Evolutionary conservation across 2,888 invertebrate genomes (phyloP).

Genomic region (Anticlea derivata): DNA sequence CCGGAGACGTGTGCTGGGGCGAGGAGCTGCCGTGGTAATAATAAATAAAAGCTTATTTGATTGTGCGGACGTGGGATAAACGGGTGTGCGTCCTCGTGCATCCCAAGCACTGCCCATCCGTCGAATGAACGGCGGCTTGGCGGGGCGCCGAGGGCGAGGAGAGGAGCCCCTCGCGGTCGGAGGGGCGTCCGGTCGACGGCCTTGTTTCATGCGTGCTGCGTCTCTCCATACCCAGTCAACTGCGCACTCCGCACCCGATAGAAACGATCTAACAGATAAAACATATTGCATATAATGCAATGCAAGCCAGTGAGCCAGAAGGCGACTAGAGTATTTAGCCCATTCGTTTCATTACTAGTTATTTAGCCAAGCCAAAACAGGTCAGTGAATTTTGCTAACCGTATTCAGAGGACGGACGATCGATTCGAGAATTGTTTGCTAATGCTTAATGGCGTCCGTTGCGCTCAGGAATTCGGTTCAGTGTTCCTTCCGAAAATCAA

Average conservation of each 20-base stretch:
- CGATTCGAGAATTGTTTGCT: constrained; percentile 18
- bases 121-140: constrained; percentile 47
- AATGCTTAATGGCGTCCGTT: constrained; percentile 37
- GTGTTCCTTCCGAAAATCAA: constrained; percentile 9
- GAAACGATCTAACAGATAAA: constrained; percentile 51
- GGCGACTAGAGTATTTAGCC: constrained; percentile 45
- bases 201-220: constrained; percentile 29
- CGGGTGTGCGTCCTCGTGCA: constrained; percentile 16
- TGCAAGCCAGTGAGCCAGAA: constrained; percentile 49
- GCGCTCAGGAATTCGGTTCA: constrained; percentile 24
- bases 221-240: constrained; percentile 28
- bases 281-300: constrained; percentile 49
- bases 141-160: constrained; percentile 24
- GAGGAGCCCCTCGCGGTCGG: constrained; percentile 53
- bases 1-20: constrained; percentile 23
- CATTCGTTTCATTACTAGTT: constrained; percentile 35
- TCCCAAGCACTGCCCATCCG: constrained; percentile 39
- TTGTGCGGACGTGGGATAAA: constrained; percentile 12
- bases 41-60: constrained; percentile 14
- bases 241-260: constrained; percentile 53
- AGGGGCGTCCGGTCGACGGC: constrained; percentile 58
- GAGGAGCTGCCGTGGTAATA: constrained; percentile 16
- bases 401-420: constrained; percentile 26
- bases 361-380: constrained; percentile 46
- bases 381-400: constrained; percentile 58